Conservation (phyloP, 2,888 invertebrate genomes). For the Clivina fossor region DNA sequence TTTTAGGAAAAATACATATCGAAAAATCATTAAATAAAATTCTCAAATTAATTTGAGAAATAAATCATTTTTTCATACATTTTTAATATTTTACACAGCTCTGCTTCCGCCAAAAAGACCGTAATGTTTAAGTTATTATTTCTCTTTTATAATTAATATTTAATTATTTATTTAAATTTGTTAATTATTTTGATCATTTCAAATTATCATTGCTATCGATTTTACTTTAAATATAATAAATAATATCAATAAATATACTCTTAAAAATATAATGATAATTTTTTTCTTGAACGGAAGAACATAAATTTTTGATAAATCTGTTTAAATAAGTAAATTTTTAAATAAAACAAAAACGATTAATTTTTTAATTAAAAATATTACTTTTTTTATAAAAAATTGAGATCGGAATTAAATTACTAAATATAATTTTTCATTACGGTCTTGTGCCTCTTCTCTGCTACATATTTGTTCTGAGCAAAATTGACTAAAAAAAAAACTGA, state of each 20-base stretch:
- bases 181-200: no score
- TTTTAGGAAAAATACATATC: neutral
- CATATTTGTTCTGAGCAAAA: no score
- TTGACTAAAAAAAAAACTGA: no score
- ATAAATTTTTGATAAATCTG: no score
- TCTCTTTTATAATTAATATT: neutral
- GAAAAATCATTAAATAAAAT: neutral
- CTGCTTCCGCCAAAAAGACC: slow-evolving; percentile 17
- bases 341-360: slow-evolving; percentile 1
- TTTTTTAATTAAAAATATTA: neutral
- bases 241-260: slow-evolving; percentile 4
- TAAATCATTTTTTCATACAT: slow-evolving; percentile 3
- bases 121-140: slow-evolving; percentile 1
- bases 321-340: no score
- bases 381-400: neutral
- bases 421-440: slow-evolving; percentile 11
- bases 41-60: neutral
- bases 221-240: no score
- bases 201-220: no score
- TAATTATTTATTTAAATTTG: no score
- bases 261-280: neutral
- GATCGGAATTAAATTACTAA: slow-evolving; percentile 5
- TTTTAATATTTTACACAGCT: slow-evolving; percentile 9
- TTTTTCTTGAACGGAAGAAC: no score
- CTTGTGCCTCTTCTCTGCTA: slow-evolving; percentile 9